phyloP scores from a whole-genome alignment of 1,140 invertebrate genomes.

The Piezodorus guildinii region DNA sequence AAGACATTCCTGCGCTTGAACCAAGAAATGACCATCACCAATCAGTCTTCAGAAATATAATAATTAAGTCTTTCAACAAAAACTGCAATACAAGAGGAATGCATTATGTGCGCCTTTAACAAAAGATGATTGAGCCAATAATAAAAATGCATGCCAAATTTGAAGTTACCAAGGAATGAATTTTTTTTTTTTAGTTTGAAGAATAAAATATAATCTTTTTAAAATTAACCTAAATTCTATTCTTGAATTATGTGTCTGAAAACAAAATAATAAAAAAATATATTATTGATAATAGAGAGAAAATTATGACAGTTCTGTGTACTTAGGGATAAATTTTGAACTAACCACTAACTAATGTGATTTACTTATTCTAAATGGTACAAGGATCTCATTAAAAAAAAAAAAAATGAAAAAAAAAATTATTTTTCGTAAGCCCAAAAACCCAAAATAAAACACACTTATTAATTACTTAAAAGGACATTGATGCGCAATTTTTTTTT shows the following conservation, averaged over 20 bases:
- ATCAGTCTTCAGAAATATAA: conserved; percentile 22
- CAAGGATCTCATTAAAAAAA: too few relatives aligned
- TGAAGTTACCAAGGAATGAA: not conserved
- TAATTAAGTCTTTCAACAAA: conserved; percentile 20
- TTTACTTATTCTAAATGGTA: conserved; percentile 11
- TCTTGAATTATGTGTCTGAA: too few relatives aligned
- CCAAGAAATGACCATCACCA: conserved; percentile 22
- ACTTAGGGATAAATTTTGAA: not conserved
- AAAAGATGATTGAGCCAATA: conserved; percentile 15
- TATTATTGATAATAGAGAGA: too few relatives aligned
- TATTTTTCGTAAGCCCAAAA: conserved; percentile 8
- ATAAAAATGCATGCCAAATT: conserved; percentile 1
- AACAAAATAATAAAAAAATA: too few relatives aligned
- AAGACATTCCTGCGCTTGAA: conserved; percentile 21
- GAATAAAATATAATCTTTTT: too few relatives aligned
- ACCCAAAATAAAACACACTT: conserved; percentile 20
- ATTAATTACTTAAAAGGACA: conserved; percentile 9
- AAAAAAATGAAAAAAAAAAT: too few relatives aligned
- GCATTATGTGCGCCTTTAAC: conserved; percentile 15
- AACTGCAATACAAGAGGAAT: conserved; percentile 18
- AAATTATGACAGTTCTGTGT: too few relatives aligned
- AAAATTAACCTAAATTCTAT: too few relatives aligned
- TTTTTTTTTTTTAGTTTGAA: too few relatives aligned
- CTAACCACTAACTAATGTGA: conserved; percentile 13
- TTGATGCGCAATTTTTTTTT: not conserved